These are phyloP conservation scores for Drosophila nigrodunni DNA, from an alignment of 1,140 invertebrate genomes.

Conservation along the genomic window DNA sequence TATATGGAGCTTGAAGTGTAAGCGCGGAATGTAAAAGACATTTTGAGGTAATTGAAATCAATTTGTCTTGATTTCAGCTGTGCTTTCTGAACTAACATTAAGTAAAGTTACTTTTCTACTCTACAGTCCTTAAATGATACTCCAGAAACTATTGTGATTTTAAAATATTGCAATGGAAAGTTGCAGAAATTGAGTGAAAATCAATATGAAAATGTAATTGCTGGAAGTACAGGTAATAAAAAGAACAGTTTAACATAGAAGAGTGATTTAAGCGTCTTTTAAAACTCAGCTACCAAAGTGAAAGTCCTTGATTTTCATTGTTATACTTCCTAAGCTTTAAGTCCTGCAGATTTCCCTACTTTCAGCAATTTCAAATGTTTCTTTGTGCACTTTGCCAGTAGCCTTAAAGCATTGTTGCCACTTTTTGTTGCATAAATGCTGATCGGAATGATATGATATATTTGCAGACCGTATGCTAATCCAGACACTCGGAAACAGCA, in stretches of 20 bases:
- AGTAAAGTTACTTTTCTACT: not conserved
- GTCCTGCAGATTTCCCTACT: not conserved
- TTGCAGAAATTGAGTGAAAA: no score
- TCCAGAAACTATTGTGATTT: not conserved
- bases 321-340: not conserved
- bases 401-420: slow-evolving; percentile 6
- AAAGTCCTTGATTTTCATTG: not conserved
- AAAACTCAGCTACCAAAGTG: no score
- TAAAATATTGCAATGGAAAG: not conserved
- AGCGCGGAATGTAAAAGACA: not conserved
- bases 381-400: not conserved
- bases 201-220: no score
- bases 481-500: slow-evolving; percentile 36
- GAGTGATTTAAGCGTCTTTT: no score
- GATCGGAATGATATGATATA: slow-evolving; percentile 29
- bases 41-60: slow-evolving; percentile 22
- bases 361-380: not conserved
- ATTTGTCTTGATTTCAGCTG: slow-evolving; percentile 22
- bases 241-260: no score
- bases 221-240: no score
- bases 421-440: slow-evolving; percentile 21
- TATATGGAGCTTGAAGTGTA: slow-evolving; percentile 1
- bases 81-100: not conserved
- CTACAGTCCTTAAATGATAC: not conserved
- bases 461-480: slow-evolving; percentile 48